Evolutionary conservation across 2,113 vertebrate genomes (phyloP).

Genomic region (Turdus rufiventris): DNA sequence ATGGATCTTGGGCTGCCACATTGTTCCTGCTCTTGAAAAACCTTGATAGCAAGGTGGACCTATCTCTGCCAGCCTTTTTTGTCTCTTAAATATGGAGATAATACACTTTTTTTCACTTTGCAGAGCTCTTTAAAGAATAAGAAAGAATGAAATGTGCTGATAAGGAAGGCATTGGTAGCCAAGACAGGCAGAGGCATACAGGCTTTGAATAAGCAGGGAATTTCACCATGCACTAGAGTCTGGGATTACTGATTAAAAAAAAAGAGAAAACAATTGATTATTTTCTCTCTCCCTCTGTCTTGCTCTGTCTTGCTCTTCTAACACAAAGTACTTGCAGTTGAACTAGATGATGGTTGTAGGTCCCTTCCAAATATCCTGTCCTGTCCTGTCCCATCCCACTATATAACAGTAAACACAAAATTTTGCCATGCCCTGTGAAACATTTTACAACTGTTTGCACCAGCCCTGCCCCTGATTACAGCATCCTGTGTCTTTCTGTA

Average conservation of each 20-base stretch:
- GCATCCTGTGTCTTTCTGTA: neutral
- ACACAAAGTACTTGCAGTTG: neutral
- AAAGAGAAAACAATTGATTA: neutral
- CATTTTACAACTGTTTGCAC: neutral
- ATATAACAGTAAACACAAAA: rapidly evolving
- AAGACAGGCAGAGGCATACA: rapidly evolving
- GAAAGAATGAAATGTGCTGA: neutral
- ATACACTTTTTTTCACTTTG: neutral
- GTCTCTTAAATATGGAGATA: neutral
- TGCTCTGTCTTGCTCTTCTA: neutral
- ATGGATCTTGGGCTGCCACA: neutral
- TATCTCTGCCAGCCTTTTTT: neutral
- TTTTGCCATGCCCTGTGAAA: neutral
- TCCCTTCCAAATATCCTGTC: neutral
- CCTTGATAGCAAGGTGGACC: neutral
- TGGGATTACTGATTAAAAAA: neutral
- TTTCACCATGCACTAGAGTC: neutral
- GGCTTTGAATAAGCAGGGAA: neutral
- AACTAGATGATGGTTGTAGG: neutral
- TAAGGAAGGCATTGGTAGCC: neutral
- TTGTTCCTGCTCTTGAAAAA: slow-evolving; percentile 17
- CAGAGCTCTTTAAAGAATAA: neutral
- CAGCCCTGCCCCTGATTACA: neutral
- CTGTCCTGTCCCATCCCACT: no score
- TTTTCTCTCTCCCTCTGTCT: neutral